A percentile compares a stretch with the other conserved stretches of the same genome.
Conservation (phyloP, 2,113 vertebrate genomes). For the Microtus pennsylvanicus region DNA sequence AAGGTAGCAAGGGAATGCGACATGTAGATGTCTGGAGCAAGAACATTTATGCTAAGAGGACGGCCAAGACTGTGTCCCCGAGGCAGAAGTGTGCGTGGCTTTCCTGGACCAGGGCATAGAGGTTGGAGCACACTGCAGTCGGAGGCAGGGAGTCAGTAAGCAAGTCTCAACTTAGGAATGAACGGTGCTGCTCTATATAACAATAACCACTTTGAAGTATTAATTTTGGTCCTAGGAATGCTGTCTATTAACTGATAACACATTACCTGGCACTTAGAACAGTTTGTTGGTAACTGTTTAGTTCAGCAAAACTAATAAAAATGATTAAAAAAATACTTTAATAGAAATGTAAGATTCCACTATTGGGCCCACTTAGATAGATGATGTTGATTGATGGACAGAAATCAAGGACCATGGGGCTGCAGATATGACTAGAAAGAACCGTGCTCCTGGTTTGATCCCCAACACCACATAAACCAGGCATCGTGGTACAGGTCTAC, state of each 20-base stretch:
- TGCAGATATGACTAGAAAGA: not conserved
- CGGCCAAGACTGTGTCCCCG: not conserved
- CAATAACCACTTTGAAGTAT: not conserved
- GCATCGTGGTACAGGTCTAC: not conserved
- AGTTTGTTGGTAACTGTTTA: not conserved
- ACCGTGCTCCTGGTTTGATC: not conserved
- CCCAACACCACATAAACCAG: not conserved
- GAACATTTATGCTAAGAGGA: not conserved
- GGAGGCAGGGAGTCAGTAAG: not conserved
- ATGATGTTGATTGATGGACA: not conserved
- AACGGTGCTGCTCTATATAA: not conserved
- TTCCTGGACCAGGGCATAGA: not conserved
- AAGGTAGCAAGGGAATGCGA: not conserved
- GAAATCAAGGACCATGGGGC: not conserved
- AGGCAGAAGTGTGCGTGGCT: not conserved
- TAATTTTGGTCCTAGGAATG: not conserved
- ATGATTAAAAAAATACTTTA: not conserved
- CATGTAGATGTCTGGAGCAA: not conserved
- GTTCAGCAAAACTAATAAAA: slow-evolving; percentile 17
- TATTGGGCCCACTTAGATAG: not conserved
- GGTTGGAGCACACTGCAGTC: not conserved
- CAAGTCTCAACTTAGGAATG: not conserved
- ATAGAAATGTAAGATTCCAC: slow-evolving; percentile 32
- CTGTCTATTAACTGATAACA: not conserved
- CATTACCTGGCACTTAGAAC: not conserved